These are phyloP conservation scores for Mesoligia furuncula DNA, from an alignment of 2,888 invertebrate species.

Conservation along the genomic window DNA sequence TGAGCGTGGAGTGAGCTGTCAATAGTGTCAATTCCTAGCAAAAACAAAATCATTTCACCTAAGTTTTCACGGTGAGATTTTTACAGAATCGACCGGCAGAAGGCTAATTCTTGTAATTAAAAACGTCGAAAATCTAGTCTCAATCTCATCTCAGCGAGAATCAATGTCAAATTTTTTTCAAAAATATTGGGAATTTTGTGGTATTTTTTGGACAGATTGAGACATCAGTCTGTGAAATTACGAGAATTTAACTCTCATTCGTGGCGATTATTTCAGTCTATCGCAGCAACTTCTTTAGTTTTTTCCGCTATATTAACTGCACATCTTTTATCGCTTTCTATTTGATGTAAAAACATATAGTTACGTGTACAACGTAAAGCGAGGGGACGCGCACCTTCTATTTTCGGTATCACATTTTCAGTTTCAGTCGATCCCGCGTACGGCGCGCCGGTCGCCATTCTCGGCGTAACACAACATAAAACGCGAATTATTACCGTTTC, in stretches of 20 bases:
- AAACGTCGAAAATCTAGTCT: neutral
- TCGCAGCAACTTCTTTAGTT: slow-evolving; percentile 4
- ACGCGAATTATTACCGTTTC: slow-evolving; percentile 69
- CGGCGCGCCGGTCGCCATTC: slow-evolving; percentile 82
- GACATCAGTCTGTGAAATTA: neutral
- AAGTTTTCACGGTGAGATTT: too few relatives aligned
- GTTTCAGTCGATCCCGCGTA: slow-evolving; percentile 83
- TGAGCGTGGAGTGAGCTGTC: too few relatives aligned
- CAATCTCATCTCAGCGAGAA: neutral
- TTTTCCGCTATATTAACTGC: slow-evolving; percentile 58
- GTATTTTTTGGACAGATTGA: neutral
- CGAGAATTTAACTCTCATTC: neutral
- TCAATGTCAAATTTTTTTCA: neutral
- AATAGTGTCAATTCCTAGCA: too few relatives aligned
- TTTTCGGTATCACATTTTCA: slow-evolving; percentile 88
- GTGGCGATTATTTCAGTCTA: slow-evolving; percentile 12
- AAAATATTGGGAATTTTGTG: neutral
- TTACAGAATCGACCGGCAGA: too few relatives aligned
- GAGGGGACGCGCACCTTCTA: slow-evolving; percentile 84
- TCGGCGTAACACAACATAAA: slow-evolving; percentile 65
- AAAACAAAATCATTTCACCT: too few relatives aligned
- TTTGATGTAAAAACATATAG: slow-evolving; percentile 73
- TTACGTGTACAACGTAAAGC: slow-evolving; percentile 64
- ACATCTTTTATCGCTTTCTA: slow-evolving; percentile 75
- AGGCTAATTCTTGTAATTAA: neutral